Conservation (phyloP, 2,888 invertebrate genomes). For the Oxycera nigricornis region DNA sequence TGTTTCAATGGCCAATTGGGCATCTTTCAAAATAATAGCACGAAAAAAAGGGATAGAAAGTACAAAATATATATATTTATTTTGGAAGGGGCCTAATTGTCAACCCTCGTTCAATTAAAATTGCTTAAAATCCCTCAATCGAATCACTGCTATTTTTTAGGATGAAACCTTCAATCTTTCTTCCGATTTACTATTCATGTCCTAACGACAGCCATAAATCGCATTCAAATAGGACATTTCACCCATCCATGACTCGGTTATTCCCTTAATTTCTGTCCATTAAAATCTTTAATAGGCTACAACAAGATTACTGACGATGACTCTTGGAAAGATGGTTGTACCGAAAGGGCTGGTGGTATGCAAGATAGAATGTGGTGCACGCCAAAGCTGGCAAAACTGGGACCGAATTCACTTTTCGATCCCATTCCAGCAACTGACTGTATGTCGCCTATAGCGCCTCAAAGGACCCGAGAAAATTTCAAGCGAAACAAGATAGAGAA, state of each 20-base stretch:
- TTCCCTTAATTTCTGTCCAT: constrained; percentile 33
- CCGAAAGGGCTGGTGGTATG: not conserved
- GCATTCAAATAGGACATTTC: constrained; percentile 30
- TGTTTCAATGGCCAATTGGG: too few species aligned
- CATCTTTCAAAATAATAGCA: too few species aligned
- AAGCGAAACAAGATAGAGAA: not conserved
- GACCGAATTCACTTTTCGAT: not conserved
- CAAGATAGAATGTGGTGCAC: not conserved
- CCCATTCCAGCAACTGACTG: not conserved
- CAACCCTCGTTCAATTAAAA: too few species aligned
- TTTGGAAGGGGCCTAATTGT: too few species aligned
- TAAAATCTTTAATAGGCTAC: constrained; percentile 27
- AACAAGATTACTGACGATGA: not conserved
- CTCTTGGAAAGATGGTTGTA: not conserved
- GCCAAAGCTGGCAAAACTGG: not conserved
- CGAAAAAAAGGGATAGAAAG: too few species aligned
- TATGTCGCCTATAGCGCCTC: not conserved
- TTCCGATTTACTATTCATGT: constrained; percentile 15
- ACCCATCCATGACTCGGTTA: constrained; percentile 19
- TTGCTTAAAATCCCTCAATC: too few species aligned
- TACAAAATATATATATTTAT: too few species aligned
- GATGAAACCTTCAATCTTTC: not conserved
- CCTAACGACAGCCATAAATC: constrained; percentile 30
- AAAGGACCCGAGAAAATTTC: not conserved
- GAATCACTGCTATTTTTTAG: too few species aligned